Evolutionary conservation across 2,888 invertebrate species (phyloP).

Genomic region (Cheiracanthium punctorium): DNA sequence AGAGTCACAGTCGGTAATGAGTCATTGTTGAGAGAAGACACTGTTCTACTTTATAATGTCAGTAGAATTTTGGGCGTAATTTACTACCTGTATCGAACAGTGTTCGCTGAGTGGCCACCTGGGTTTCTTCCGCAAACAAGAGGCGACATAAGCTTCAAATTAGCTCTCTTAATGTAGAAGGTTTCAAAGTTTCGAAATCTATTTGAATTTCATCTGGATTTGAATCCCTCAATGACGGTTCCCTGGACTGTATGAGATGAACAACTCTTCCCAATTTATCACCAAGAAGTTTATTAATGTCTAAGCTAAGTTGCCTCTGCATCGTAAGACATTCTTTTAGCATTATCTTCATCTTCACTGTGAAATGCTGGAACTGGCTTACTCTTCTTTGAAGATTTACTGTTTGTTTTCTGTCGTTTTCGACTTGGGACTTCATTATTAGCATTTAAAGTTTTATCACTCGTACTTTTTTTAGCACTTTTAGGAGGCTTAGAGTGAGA

Average conservation of each 20-base stretch:
- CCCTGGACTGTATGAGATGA: conserved; percentile 98
- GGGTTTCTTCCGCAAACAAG: conserved; percentile 98
- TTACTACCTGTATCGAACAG: no score
- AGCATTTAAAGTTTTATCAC: conserved; percentile 70
- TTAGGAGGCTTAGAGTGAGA: conserved; percentile 58
- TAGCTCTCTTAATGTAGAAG: conserved; percentile 97
- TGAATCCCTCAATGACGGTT: conserved; percentile 96
- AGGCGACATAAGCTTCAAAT: conserved; percentile 97
- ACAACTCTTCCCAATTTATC: conserved; percentile 84
- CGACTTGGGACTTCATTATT: conserved; percentile 70
- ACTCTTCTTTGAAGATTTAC: conserved; percentile 71
- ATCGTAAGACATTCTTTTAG: conserved; percentile 99
- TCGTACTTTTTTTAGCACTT: conserved; percentile 49
- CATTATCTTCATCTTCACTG: conserved; percentile 97
- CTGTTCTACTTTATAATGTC: no score
- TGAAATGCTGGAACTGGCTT: conserved; percentile 79
- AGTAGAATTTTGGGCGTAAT: no score
- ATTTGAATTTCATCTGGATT: conserved; percentile 99
- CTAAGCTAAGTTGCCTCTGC: conserved; percentile 98
- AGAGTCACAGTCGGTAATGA: no score
- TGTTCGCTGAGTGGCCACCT: conserved; percentile 81
- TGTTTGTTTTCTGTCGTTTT: conserved; percentile 73
- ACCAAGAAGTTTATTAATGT: conserved; percentile 99
- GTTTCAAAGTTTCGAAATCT: conserved; percentile 99
- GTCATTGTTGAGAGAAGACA: no score